These are phyloP conservation scores for Clangula hyemalis DNA, from an alignment of 2,797 vertebrate species.

Conservation along the genomic window DNA sequence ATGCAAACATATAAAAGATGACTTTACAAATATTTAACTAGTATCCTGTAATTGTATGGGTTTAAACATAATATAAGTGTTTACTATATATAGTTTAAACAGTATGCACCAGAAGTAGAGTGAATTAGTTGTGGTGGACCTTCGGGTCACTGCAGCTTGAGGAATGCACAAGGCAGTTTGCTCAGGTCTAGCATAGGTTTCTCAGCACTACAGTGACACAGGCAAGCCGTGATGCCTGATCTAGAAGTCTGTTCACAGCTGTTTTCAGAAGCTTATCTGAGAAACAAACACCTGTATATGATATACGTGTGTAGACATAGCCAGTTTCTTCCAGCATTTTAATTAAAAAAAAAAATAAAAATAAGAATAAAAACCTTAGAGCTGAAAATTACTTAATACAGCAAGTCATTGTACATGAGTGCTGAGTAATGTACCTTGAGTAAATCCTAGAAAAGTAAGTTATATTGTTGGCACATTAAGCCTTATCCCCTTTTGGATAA, in stretches of 20 bases:
- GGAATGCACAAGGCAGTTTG: neutral
- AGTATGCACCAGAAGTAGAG: neutral
- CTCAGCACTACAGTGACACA: neutral
- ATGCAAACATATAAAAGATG: neutral
- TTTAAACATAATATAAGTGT: neutral
- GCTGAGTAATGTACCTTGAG: neutral
- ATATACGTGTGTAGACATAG: neutral
- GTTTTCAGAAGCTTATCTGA: neutral
- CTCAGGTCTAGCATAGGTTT: neutral
- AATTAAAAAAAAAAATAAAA: no score
- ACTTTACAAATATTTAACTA: neutral
- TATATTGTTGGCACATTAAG: neutral
- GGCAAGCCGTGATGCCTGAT: neutral
- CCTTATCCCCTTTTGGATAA: neutral
- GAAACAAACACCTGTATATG: accelerated
- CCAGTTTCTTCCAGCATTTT: neutral
- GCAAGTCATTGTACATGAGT: neutral
- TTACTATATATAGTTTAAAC: neutral
- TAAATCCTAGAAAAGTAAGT: neutral
- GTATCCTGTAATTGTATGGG: neutral
- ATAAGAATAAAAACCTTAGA: neutral
- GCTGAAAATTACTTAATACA: neutral
- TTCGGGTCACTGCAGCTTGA: neutral
- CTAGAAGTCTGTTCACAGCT: neutral
- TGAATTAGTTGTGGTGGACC: neutral